phyloP scores from a whole-genome alignment of 2,113 vertebrate genomes.

The Ammodytes marinus region DNA sequence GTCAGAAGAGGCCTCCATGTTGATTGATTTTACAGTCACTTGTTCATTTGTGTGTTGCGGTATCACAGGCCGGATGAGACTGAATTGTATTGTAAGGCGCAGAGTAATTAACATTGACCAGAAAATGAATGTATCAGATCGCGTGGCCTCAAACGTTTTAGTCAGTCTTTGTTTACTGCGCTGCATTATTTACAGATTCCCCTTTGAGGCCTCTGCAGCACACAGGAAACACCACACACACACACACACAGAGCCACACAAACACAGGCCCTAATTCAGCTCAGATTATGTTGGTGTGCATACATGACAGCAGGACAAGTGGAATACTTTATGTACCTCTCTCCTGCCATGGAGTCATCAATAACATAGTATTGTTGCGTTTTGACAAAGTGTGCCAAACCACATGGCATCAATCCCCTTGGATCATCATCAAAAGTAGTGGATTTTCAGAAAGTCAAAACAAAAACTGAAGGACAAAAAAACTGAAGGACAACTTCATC shows the following conservation, averaged over 20 bases:
- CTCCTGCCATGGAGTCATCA: neutral
- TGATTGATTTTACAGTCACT: slow-evolving; percentile 4
- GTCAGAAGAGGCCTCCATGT: neutral
- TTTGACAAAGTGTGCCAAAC: neutral
- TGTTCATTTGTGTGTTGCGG: neutral
- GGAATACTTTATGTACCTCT: neutral
- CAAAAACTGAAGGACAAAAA: neutral
- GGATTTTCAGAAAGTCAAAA: neutral
- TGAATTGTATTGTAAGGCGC: neutral
- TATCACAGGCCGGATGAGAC: neutral
- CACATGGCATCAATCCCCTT: neutral
- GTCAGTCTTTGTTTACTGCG: slow-evolving; percentile 22
- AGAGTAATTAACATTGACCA: slow-evolving; percentile 6
- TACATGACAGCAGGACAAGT: neutral
- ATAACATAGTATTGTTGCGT: neutral
- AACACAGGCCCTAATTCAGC: neutral
- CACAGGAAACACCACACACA: slow-evolving; percentile 7
- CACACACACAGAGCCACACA: neutral
- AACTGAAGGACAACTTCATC: neutral
- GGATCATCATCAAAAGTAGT: neutral
- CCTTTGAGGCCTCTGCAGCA: slow-evolving; percentile 17
- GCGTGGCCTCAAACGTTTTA: neutral
- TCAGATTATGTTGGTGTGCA: neutral
- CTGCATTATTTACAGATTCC: slow-evolving; percentile 25
- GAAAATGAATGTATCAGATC: slow-evolving; percentile 21